Evolutionary conservation across 2,113 vertebrate genomes (phyloP).

Genomic region (Zosterops hypoxanthus): DNA sequence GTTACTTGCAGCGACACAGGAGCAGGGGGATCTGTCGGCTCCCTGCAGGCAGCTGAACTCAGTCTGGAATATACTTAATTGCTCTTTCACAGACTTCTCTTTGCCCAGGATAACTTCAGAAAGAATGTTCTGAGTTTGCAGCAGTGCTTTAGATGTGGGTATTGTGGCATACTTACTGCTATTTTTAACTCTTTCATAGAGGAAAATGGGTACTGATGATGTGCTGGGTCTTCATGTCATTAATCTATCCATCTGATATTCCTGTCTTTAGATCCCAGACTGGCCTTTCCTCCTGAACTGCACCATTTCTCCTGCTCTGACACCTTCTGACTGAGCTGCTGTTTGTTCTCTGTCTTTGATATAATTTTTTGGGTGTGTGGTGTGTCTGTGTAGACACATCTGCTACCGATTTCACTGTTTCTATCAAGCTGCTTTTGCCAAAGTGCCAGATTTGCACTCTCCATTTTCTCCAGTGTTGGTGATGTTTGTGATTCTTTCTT

Average conservation of each 20-base stretch:
- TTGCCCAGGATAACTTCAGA: neutral
- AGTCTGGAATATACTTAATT: constrained; percentile 54
- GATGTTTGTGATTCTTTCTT: neutral
- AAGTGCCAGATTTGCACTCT: neutral
- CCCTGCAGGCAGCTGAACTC: constrained; percentile 23
- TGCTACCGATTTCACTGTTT: neutral
- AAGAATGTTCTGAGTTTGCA: neutral
- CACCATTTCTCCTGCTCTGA: neutral
- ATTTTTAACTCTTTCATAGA: accelerated
- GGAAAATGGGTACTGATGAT: neutral
- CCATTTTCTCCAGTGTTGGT: neutral
- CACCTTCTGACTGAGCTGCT: neutral
- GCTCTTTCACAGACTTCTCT: constrained; percentile 28
- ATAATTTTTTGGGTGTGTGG: neutral
- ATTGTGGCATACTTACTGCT: neutral
- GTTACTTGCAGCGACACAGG: constrained; percentile 31
- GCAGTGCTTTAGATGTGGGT: neutral
- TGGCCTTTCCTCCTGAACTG: neutral
- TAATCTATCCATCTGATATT: neutral
- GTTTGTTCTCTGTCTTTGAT: neutral
- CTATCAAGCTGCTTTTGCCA: neutral
- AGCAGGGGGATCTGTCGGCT: constrained; percentile 43
- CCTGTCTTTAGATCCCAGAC: neutral
- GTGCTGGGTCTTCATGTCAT: neutral
- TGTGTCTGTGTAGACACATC: neutral